Percentiles rank a stretch among this genome's conserved stretches.
phyloP scores from a whole-genome alignment of 2,113 vertebrate genomes.

The Gymnogyps californianus region DNA sequence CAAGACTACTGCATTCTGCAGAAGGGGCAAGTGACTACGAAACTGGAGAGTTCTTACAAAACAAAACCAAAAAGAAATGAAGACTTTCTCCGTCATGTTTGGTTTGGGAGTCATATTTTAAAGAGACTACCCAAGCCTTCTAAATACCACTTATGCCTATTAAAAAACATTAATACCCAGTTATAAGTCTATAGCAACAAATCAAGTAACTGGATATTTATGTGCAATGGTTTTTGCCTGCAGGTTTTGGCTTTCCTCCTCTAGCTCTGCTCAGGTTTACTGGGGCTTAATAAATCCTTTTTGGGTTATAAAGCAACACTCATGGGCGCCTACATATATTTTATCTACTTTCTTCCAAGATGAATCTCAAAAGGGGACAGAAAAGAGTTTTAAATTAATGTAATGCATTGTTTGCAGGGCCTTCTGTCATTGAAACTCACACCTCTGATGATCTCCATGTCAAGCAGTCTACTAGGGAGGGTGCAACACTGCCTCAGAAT shows the following conservation, averaged over 20 bases:
- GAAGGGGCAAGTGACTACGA: neutral
- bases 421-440: neutral
- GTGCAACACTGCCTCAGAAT: neutral
- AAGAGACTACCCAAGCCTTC: neutral
- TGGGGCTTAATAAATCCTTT: neutral
- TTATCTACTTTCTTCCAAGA: neutral
- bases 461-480: neutral
- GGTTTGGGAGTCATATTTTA: neutral
- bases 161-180: neutral
- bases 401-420: neutral
- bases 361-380: neutral
- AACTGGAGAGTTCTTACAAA: neutral
- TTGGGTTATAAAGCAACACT: neutral
- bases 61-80: neutral
- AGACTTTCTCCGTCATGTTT: neutral
- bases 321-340: neutral
- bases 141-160: neutral
- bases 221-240: neutral
- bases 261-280: neutral
- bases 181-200: neutral
- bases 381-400: neutral
- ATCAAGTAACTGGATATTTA: neutral
- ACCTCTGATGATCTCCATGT: neutral
- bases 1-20: neutral
- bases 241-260: neutral